These are phyloP conservation scores for Drosophila paranaensis DNA, from an alignment of 2,888 invertebrate species.

Conservation along the genomic window DNA sequence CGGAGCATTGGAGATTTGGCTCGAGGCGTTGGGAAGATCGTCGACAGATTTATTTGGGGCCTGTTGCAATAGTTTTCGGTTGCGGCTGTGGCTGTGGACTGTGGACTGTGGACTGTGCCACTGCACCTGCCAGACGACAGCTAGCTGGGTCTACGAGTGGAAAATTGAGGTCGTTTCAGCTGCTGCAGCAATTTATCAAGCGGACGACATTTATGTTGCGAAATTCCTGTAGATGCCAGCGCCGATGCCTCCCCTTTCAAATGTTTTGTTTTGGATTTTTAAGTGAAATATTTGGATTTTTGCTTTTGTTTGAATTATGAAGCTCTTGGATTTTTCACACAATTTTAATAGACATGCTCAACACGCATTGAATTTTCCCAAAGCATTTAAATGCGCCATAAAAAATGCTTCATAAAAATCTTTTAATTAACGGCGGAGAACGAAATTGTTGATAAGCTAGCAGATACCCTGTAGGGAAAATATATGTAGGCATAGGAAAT, in stretches of 20 bases:
- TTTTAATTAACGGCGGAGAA: conserved; percentile 42
- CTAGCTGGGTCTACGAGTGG: conserved; percentile 10
- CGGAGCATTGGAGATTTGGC: conserved; percentile 2
- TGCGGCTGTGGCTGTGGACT: neutral
- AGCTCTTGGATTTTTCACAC: conserved; percentile 40
- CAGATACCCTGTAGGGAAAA: conserved; percentile 1
- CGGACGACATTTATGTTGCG: conserved; percentile 61
- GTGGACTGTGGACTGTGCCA: neutral
- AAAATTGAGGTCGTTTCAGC: conserved; percentile 64
- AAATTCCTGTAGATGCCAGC: conserved; percentile 51
- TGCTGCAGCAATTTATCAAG: conserved; percentile 62
- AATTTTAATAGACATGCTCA: conserved; percentile 23
- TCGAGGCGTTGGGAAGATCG: conserved; percentile 11
- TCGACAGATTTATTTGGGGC: conserved; percentile 67
- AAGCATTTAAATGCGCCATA: conserved; percentile 40
- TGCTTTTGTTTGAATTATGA: conserved; percentile 3
- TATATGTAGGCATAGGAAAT: neutral
- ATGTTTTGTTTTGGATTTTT: conserved; percentile 14
- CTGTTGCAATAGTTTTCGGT: conserved; percentile 63
- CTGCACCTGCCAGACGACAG: conserved; percentile 55
- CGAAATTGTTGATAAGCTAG: accelerated
- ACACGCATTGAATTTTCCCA: conserved; percentile 24
- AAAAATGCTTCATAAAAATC: conserved; percentile 57
- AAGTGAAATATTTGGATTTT: conserved; percentile 9
- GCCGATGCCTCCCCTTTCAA: neutral